Evolutionary conservation across 2,797 vertebrate genomes (phyloP).

Genomic region (Chelon labrosus): DNA sequence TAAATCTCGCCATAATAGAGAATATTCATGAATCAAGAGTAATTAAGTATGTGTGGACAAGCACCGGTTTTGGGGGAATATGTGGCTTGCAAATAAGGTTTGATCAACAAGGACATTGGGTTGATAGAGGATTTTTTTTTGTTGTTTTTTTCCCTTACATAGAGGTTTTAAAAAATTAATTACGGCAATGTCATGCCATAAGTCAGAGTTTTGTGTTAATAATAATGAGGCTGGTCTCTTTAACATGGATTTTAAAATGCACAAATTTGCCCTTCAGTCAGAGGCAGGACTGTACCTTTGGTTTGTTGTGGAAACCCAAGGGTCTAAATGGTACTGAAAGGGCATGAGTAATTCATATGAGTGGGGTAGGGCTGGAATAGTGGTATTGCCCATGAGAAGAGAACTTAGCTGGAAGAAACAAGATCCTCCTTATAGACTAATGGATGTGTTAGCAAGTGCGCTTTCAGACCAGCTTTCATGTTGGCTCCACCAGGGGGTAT

Average conservation of each 20-base stretch:
- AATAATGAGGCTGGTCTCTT: constrained; percentile 58
- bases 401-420: constrained; percentile 80
- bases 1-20: constrained; percentile 79
- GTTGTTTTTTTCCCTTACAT: not conserved
- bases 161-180: constrained; percentile 11
- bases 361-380: constrained; percentile 58
- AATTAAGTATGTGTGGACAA: constrained; percentile 77
- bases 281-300: constrained; percentile 61
- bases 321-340: constrained; percentile 71
- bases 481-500: constrained; percentile 84
- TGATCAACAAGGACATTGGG: constrained; percentile 28
- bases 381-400: constrained; percentile 74
- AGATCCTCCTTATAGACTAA: constrained; percentile 84
- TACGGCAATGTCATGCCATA: constrained; percentile 20
- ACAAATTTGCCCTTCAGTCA: constrained; percentile 71
- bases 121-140: constrained; percentile 39
- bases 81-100: constrained; percentile 59
- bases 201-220: constrained; percentile 65
- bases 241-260: constrained; percentile 64
- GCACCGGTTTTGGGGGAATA: constrained; percentile 65
- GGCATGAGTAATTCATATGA: constrained; percentile 71
- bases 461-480: constrained; percentile 85
- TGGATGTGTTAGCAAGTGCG: constrained; percentile 77
- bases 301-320: constrained; percentile 67
- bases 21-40: constrained; percentile 73